Evolutionary conservation across 2,888 invertebrate species (phyloP).

Genomic region (Platycnemis pennipes): DNA sequence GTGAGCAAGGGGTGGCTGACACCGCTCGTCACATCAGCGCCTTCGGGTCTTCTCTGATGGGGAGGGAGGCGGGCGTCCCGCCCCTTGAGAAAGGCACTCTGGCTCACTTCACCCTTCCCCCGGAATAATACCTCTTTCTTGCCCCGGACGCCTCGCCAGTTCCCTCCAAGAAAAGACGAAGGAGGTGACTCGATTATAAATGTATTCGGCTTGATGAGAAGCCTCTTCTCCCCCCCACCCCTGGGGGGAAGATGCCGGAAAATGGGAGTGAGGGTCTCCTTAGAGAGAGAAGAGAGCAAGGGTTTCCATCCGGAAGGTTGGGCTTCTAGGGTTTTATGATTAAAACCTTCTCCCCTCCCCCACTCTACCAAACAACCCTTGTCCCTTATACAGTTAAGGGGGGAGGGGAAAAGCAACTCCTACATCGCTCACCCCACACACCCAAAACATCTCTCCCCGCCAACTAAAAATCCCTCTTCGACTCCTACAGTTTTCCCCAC

Average conservation of each 20-base stretch:
- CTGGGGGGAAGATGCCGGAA: neutral
- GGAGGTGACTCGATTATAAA: slow-evolving; percentile 41
- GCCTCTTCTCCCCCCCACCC: neutral
- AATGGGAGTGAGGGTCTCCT: neutral
- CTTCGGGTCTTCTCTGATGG: neutral
- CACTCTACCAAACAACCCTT: neutral
- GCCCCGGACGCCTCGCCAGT: neutral
- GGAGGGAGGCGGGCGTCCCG: neutral
- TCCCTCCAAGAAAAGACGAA: neutral
- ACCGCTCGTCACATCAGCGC: neutral
- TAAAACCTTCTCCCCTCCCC: neutral
- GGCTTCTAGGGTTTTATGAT: slow-evolving; percentile 9
- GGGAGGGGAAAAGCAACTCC: neutral
- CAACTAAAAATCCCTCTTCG: neutral
- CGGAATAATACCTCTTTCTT: neutral
- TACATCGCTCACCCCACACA: neutral
- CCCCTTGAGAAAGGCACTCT: neutral
- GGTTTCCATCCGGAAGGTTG: neutral
- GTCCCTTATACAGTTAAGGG: neutral
- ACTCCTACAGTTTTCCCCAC: neutral
- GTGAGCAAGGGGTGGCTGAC: neutral
- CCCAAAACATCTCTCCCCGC: neutral
- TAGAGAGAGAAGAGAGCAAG: neutral
- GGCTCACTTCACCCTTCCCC: neutral
- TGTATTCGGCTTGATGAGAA: slow-evolving; percentile 24